Percentiles rank a stretch among this genome's conserved stretches.
Conservation (phyloP, 2,888 invertebrate species). For the Tineola bisselliella region DNA sequence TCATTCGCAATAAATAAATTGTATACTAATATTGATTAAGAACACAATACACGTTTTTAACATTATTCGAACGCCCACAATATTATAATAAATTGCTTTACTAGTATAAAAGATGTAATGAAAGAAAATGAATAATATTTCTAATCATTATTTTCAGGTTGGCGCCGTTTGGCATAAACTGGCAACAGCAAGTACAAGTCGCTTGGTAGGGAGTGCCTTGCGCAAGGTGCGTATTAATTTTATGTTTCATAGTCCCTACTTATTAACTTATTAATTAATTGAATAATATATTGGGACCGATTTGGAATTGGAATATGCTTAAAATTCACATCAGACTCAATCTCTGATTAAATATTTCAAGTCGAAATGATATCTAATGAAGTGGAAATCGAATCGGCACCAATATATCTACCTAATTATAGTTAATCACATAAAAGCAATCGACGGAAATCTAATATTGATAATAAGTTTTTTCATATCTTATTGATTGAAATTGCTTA, state of each 20-base stretch:
- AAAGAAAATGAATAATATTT: background rate
- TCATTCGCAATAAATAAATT: no score
- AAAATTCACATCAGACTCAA: no score
- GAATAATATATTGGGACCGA: no score
- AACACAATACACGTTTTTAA: no score
- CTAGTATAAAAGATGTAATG: no score
- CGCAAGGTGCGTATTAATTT: constrained; percentile 1
- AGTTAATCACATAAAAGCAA: background rate
- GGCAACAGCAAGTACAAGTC: background rate
- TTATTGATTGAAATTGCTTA: background rate
- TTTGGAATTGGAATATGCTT: no score
- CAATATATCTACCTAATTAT: background rate
- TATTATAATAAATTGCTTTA: no score
- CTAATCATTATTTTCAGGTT: background rate
- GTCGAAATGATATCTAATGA: background rate
- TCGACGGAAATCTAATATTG: background rate
- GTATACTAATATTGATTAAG: no score
- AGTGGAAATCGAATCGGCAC: background rate
- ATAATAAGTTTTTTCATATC: background rate
- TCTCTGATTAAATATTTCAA: background rate
- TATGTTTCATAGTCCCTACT: background rate
- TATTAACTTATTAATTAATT: no score
- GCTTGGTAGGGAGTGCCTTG: background rate
- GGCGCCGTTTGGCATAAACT: background rate
- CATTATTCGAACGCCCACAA: no score